Base-by-base conservation (phyloP, 2,888 invertebrate genomes). In the Micoletzkya japonica region DNA sequence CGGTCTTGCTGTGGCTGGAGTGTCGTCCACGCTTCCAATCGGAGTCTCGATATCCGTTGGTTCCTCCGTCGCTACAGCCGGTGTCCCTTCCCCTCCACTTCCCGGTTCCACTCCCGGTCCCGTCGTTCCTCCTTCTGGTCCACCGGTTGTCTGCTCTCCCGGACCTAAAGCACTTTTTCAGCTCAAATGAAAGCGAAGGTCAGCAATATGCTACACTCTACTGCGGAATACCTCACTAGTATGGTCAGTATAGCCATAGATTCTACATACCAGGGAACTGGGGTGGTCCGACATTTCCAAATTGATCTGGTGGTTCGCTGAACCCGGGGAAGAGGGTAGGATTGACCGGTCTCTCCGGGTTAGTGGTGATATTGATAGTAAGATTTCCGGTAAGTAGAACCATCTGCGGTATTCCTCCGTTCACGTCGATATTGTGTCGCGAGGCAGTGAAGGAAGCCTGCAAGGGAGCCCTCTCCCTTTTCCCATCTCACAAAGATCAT, bases 311-410 rank as follows among this genome's bases (percentile, higher is more conserved):
- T 6, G 57, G 68, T 0, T 39, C 32, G 7, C 17, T 49, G 68
- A 68, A 68, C n/a, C 39, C 49, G 17, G 68, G 68, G 68, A 68
- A 68, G 39, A 68, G 58, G 17, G 68, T 68, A 7, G 68, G 68
- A 37, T 54, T 20, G 26, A 30, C 3, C 0, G 58, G 2, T 20
- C n/a, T 24, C 1, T 30, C 57, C 7, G 68, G 57, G 3, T 68
- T 68, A 34, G 68, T 68, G n/a, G 68, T 44, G 34, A 68, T 58
- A 37, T 56, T 68, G 57, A 68, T 49, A 36, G 68, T 58, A 24
- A 68, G 30, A 36, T 68, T 68, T 30, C 68, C 68, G 24, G 68
- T 68, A 34, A 24, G 20, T 2, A 68, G 57, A n/a, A 6, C 17
- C 68, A 68, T 68, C 28, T 68, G 39, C 7, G 68, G 68, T 1